Evolutionary conservation across 2,797 vertebrate species (phyloP).

Genomic region (Notolepis coatsorum): DNA sequence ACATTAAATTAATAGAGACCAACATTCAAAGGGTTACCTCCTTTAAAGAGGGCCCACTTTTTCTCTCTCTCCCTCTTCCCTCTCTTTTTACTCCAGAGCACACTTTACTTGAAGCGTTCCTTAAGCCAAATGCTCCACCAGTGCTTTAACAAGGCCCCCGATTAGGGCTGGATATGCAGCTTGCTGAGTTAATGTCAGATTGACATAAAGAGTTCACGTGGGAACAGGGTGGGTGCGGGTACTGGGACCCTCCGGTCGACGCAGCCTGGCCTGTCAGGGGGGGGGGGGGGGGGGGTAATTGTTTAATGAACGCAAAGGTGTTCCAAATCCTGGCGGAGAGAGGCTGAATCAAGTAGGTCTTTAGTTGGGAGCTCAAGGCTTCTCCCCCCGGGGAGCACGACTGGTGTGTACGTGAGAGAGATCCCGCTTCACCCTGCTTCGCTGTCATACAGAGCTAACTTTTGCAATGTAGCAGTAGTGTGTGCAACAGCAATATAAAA

Average conservation of each 20-base stretch:
- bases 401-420: constrained; percentile 12
- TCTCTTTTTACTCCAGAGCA: constrained; percentile 52
- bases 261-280: constrained; percentile 34
- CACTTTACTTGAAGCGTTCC: constrained; percentile 54
- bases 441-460: background rate
- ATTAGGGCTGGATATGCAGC: constrained; percentile 60
- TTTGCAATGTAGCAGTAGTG: background rate
- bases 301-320: constrained; percentile 48
- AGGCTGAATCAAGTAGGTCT: constrained; percentile 39
- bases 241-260: constrained; percentile 32
- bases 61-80: background rate
- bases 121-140: constrained; percentile 52
- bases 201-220: constrained; percentile 55
- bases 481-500: background rate
- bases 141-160: constrained; percentile 58
- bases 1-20: constrained; percentile 50
- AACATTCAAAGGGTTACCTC: constrained; percentile 56
- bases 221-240: constrained; percentile 30
- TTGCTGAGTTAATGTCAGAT: constrained; percentile 52
- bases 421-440: background rate
- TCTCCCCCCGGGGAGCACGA: constrained; percentile 15
- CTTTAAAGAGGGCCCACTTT: constrained; percentile 25
- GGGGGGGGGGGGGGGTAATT: no score
- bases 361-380: constrained; percentile 39
- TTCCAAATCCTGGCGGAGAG: constrained; percentile 54